Percentiles rank a stretch among this genome's conserved stretches.
Conservation (phyloP, 2,797 vertebrate species). For the Phoeniculus purpureus region DNA sequence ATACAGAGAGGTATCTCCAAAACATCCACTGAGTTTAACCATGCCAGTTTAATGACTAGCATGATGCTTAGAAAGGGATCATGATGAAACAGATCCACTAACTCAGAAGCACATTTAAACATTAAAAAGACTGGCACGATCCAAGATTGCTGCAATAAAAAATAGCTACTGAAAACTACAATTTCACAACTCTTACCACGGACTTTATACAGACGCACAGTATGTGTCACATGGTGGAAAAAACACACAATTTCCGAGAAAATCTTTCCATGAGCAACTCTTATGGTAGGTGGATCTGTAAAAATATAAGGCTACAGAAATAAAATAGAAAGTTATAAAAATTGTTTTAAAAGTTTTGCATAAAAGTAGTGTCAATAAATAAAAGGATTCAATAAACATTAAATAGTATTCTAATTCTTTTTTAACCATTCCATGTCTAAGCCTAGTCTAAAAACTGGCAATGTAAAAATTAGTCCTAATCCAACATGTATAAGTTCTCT, state of each 20-base stretch:
- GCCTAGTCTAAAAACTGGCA: not conserved
- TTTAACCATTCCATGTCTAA: not conserved
- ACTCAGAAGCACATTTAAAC: not conserved
- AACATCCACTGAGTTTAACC: not conserved
- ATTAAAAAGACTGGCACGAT: not conserved
- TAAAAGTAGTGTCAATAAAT: not conserved
- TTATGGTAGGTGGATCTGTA: slow-evolving; percentile 79
- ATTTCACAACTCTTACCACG: slow-evolving; percentile 79
- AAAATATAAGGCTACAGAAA: slow-evolving; percentile 81
- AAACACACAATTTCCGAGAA: slow-evolving; percentile 89
- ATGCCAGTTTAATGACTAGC: not conserved
- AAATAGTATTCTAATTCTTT: not conserved
- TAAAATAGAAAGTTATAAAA: not conserved
- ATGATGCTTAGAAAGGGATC: not conserved
- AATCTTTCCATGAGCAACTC: slow-evolving; percentile 84
- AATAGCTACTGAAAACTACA: not conserved
- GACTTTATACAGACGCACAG: slow-evolving; percentile 83
- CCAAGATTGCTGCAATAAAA: not conserved
- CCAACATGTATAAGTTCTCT: not conserved
- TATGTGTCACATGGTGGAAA: slow-evolving; percentile 86
- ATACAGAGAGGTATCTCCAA: not conserved
- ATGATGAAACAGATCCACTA: too few species aligned
- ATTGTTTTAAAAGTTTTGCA: not conserved
- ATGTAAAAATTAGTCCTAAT: not conserved
- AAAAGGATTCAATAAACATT: not conserved